These are phyloP conservation scores for Melinaea marsaeus DNA, from an alignment of 2,888 invertebrate species.

Conservation along the genomic window DNA sequence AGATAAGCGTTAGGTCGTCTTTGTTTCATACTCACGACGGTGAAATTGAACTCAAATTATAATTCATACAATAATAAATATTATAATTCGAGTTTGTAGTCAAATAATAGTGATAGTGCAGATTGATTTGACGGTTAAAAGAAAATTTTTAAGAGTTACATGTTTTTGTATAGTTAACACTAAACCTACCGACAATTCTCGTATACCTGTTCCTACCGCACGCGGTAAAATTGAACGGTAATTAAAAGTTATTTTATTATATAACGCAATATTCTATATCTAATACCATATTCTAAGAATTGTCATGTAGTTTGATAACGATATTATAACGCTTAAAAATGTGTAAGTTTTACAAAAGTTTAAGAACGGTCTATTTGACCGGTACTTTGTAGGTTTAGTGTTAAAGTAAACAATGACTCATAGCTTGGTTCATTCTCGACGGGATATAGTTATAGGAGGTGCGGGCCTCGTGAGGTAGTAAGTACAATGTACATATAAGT, in stretches of 20 bases:
- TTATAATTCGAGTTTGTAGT: conserved; percentile 38
- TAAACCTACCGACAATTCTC: neutral
- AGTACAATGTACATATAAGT: conserved; percentile 51
- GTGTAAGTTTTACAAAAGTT: too few relatives aligned
- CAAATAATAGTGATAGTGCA: too few relatives aligned
- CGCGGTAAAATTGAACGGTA: too few relatives aligned
- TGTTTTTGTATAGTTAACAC: neutral
- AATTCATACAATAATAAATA: conserved; percentile 66
- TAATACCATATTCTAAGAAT: too few relatives aligned
- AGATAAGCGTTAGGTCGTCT: conserved; percentile 42
- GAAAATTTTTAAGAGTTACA: too few relatives aligned
- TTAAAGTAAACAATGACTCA: conserved; percentile 62
- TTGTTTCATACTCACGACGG: conserved; percentile 68
- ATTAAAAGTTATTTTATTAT: neutral
- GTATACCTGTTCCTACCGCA: too few relatives aligned
- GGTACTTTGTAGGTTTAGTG: conserved; percentile 7
- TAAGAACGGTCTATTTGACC: too few relatives aligned
- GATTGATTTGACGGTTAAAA: too few relatives aligned
- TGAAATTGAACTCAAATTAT: conserved; percentile 57
- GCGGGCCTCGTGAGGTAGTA: conserved; percentile 44
- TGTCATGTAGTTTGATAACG: neutral
- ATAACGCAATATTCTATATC: neutral
- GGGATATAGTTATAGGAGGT: conserved; percentile 43
- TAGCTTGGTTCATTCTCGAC: conserved; percentile 49
- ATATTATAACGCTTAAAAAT: too few relatives aligned